These are phyloP conservation scores for Vimba vimba DNA, from an alignment of 2,113 vertebrate species.

Conservation along the genomic window DNA sequence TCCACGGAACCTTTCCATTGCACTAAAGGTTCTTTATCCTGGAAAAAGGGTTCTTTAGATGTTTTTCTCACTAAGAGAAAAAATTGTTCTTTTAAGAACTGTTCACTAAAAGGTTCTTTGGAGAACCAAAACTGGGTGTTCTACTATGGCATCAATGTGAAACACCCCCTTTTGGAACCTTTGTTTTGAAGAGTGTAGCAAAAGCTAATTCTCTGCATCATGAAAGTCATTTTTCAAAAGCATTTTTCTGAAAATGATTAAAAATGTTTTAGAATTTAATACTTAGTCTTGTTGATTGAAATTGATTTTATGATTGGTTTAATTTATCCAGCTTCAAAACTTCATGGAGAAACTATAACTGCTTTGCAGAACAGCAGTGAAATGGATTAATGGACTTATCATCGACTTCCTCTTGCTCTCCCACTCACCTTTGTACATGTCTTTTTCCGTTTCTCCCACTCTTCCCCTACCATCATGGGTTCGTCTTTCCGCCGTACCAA, in stretches of 20 bases:
- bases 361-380: conserved; percentile 57
- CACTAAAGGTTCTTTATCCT: too few species aligned
- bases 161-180: too few species aligned
- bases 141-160: too few species aligned
- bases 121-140: too few species aligned
- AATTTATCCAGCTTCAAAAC: background rate
- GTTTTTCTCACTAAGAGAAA: too few species aligned
- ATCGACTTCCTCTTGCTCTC: conserved; percentile 60
- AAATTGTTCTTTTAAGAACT: too few species aligned
- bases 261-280: background rate
- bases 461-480: background rate
- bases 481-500: background rate
- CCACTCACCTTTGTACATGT: background rate
- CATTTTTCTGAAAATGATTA: background rate
- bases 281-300: background rate
- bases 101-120: too few species aligned
- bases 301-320: background rate
- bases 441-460: background rate
- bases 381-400: conserved; percentile 71
- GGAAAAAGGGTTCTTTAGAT: too few species aligned
- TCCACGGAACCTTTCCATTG: too few species aligned
- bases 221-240: background rate
- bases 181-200: background rate
- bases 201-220: background rate
- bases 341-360: conserved; percentile 7